Base-by-base conservation (phyloP, 2,797 vertebrate genomes). In the Austrolebias charrua region DNA sequence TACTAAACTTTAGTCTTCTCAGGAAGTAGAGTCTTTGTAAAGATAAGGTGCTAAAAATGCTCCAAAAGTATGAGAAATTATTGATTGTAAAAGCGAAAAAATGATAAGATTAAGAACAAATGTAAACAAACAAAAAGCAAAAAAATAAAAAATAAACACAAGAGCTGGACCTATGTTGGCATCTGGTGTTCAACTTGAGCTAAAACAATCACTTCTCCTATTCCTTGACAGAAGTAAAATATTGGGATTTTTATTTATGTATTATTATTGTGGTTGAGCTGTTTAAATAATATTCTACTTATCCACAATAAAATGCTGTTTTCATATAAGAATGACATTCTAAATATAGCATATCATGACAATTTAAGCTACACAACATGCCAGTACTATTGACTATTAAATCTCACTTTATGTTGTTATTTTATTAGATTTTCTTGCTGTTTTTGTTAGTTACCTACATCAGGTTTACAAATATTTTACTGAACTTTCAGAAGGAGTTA, bases 401-500 rank as follows among this genome's bases (percentile, higher is more conserved):
- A 11, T 42, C 11, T 11, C 11, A 1, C 10, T 42, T 42, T 12
- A 5, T 44, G 7, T 6, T 44, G 16, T 44, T 3, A 40, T 40
- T 40, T 6, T 9, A 42, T 15, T 1, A 15, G 40, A 14, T 13
- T 42, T 15, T 55, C 6, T 4, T 53, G 6, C 40, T 10, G 35
- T 2, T 31, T 16, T 19, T 56, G 6, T 15, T 9, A 16, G 19
- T 28, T 40, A 12, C 43, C 16, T 4, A 44, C 43, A 9, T 44
- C 15, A 44, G 16, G 38, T 38, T 40, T 40, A 13, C 38, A 3
- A 40, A 12, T 11, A 40, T 12, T 40, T 40, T 40, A 40, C 38
- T 40, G 38, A 40, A 40, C 38, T 40, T 12, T 40, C 3, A 40
- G 38, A 40, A 59, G 57, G 63, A 75, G 69, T 75, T 69, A 24